phyloP scores from a whole-genome alignment of 1,140 invertebrate genomes.

The Pseudachorutes palmiensis region DNA sequence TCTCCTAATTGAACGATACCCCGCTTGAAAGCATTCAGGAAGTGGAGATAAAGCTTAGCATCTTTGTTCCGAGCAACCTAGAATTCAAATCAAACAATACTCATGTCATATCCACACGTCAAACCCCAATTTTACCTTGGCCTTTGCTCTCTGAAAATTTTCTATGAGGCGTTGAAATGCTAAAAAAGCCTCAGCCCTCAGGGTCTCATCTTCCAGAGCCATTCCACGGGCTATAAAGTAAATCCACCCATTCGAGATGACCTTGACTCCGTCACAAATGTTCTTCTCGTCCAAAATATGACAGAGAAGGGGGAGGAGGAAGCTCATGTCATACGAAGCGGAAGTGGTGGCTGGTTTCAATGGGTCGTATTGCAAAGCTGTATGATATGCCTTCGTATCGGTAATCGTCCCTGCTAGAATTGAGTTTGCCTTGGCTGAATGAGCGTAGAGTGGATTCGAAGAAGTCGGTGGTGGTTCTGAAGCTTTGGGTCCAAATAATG shows the following conservation, averaged over 20 bases:
- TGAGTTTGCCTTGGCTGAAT: slow-evolving; percentile 31
- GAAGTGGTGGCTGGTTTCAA: neutral
- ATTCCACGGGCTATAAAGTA: slow-evolving; percentile 34
- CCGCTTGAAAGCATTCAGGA: slow-evolving; percentile 29
- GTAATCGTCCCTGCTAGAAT: slow-evolving; percentile 24
- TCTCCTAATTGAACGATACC: slow-evolving; percentile 27
- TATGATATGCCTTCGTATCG: slow-evolving; percentile 31
- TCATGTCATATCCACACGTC: neutral
- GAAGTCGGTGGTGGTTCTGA: slow-evolving; percentile 17
- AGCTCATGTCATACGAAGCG: slow-evolving; percentile 34
- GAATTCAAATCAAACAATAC: slow-evolving; percentile 7
- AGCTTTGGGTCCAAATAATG: slow-evolving; percentile 34
- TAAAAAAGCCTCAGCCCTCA: slow-evolving; percentile 29
- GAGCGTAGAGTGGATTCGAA: slow-evolving; percentile 32
- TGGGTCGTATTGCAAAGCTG: slow-evolving; percentile 32
- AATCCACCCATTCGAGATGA: slow-evolving; percentile 33
- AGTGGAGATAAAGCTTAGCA: slow-evolving; percentile 36
- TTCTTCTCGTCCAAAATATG: slow-evolving; percentile 33
- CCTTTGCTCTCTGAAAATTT: slow-evolving; percentile 28
- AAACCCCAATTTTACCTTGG: slow-evolving; percentile 13
- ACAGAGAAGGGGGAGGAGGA: slow-evolving; percentile 34
- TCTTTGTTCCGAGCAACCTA: slow-evolving; percentile 24
- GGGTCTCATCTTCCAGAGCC: slow-evolving; percentile 20
- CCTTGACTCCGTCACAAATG: slow-evolving; percentile 34
- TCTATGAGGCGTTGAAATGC: slow-evolving; percentile 26